Percentiles rank a stretch among this genome's conserved stretches.
These are phyloP conservation scores for Cynopterus brachyotis DNA, from an alignment of 2,113 vertebrate genomes.

Conservation along the genomic window DNA sequence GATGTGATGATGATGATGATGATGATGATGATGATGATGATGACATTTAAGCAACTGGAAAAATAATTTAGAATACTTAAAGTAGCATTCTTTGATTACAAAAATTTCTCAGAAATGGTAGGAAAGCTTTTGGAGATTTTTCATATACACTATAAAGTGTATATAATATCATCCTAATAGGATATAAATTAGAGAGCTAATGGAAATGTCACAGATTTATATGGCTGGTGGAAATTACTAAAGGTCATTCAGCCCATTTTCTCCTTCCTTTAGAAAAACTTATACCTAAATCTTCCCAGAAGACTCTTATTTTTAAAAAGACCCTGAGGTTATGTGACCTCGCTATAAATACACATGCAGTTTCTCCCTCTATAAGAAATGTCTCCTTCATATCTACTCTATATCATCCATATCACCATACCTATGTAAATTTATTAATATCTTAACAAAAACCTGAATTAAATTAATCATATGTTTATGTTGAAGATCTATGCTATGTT, in stretches of 20 bases:
- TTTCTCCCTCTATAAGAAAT: not conserved
- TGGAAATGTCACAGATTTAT: constrained; percentile 23
- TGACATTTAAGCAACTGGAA: not conserved
- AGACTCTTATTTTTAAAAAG: not conserved
- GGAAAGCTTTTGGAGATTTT: not conserved
- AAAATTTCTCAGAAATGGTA: not conserved
- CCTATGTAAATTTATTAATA: not conserved
- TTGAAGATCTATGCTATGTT: not conserved
- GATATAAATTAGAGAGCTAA: not conserved
- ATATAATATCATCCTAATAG: not conserved
- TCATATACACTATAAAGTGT: not conserved
- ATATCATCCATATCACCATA: not conserved
- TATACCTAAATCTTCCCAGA: not conserved
- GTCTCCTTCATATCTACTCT: not conserved
- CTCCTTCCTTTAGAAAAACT: constrained; percentile 34
- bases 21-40: not conserved
- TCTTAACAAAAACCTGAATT: not conserved
- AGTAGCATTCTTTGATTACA: not conserved
- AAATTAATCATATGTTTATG: not conserved
- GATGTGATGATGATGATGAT: no score
- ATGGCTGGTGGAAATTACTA: not conserved
- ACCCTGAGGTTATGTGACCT: not conserved
- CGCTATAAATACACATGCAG: not conserved
- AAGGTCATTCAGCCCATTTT: constrained; percentile 19
- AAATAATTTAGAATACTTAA: not conserved